Evolutionary conservation across 2,797 vertebrate species (phyloP).

Genomic region (Fundulus diaphanus): DNA sequence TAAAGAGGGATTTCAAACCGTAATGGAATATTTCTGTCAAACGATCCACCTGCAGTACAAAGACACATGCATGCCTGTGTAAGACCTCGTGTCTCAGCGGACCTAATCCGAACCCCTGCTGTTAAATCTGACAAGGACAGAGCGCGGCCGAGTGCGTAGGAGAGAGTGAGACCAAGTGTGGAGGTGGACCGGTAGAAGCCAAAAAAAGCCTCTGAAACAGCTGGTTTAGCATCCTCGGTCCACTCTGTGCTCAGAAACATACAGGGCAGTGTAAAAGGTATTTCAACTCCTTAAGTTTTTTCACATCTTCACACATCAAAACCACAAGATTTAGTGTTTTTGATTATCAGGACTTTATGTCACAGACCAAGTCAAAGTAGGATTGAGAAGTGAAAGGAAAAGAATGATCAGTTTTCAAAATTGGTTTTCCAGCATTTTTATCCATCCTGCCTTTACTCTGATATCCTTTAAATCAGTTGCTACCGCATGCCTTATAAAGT

Average conservation of each 20-base stretch:
- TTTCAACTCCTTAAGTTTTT: too few relatives aligned
- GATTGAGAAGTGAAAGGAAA: background rate
- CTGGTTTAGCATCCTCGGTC: background rate
- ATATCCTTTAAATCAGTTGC: background rate
- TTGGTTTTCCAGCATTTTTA: background rate
- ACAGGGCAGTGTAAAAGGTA: too few relatives aligned
- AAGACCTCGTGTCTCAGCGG: constrained; percentile 30
- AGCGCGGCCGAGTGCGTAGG: constrained; percentile 25
- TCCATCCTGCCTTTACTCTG: background rate
- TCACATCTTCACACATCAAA: background rate
- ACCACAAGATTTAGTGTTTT: background rate
- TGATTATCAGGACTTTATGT: background rate
- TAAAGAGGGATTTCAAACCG: background rate
- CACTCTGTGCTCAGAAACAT: background rate
- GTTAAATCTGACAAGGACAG: constrained; percentile 69
- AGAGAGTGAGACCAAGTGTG: constrained; percentile 5
- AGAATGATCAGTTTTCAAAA: background rate
- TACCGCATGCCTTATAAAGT: too few relatives aligned
- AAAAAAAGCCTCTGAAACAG: background rate
- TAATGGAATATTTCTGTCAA: background rate
- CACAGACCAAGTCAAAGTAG: background rate
- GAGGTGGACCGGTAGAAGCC: constrained; percentile 4
- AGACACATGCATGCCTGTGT: constrained; percentile 5
- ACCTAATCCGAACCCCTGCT: constrained; percentile 62
- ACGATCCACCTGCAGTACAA: background rate